These are phyloP conservation scores for Iphiclides podalirius DNA, from an alignment of 2,888 invertebrate species.

Conservation along the genomic window DNA sequence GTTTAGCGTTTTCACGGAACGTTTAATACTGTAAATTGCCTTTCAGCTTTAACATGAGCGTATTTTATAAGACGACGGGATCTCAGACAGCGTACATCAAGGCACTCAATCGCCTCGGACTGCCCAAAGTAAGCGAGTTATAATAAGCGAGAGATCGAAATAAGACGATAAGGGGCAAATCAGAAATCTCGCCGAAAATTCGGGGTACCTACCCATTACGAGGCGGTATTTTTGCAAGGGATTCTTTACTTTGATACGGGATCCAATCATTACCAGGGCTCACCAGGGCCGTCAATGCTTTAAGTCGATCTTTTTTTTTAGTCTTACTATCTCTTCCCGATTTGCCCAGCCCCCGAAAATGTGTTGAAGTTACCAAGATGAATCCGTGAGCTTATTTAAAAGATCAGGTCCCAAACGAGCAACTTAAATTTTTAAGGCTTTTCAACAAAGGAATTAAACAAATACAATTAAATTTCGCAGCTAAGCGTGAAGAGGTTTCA, in stretches of 20 bases:
- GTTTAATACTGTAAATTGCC: slow-evolving; percentile 22
- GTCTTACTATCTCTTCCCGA: slow-evolving; percentile 59
- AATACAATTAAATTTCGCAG: slow-evolving; percentile 27
- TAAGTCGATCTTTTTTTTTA: slow-evolving; percentile 49
- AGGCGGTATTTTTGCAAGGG: slow-evolving; percentile 74
- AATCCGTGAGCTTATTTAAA: not conserved
- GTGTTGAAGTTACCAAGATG: not conserved
- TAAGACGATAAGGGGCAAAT: slow-evolving; percentile 70
- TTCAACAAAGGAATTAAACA: slow-evolving; percentile 20
- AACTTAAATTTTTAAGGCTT: not conserved
- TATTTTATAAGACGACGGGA: slow-evolving; percentile 23
- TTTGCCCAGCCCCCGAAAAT: slow-evolving; percentile 35
- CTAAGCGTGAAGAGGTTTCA: slow-evolving; percentile 32
- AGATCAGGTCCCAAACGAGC: slow-evolving; percentile 2
- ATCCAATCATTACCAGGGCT: slow-evolving; percentile 66
- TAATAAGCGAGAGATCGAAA: slow-evolving; percentile 75
- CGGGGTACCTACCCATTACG: slow-evolving; percentile 61
- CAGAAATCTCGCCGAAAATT: slow-evolving; percentile 76
- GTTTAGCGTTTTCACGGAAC: slow-evolving; percentile 7
- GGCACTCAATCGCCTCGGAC: slow-evolving; percentile 54
- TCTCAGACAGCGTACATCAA: slow-evolving; percentile 46
- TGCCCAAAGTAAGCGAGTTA: slow-evolving; percentile 60
- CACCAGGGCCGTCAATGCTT: slow-evolving; percentile 47
- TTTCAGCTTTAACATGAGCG: slow-evolving; percentile 16
- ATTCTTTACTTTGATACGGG: slow-evolving; percentile 71